Percentiles rank a stretch among this genome's conserved stretches.
Conservation (phyloP, 2,113 vertebrate genomes). For the Ahaetulla prasina region DNA sequence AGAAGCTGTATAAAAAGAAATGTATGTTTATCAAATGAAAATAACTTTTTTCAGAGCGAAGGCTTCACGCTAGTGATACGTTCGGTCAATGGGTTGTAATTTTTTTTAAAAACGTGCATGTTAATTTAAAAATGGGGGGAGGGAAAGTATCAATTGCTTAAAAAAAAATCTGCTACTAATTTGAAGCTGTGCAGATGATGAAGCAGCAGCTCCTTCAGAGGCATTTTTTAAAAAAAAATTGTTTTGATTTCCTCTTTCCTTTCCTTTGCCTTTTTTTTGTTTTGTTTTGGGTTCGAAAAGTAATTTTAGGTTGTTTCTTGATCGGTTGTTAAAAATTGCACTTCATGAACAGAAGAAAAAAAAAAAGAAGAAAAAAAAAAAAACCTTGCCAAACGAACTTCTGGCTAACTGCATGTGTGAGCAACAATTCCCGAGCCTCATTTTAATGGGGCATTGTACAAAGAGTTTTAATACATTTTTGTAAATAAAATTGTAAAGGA, state of each 20-base stretch:
- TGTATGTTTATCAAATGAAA: conserved; percentile 84
- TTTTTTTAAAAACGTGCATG: conserved; percentile 86
- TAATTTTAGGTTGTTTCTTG: conserved; percentile 57
- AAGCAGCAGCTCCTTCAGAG: conserved; percentile 73
- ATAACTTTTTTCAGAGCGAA: conserved; percentile 82
- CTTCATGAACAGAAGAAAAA: conserved; percentile 76
- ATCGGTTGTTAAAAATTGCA: conserved; percentile 76
- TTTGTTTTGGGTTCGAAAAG: conserved; percentile 36
- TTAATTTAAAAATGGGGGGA: conserved; percentile 51
- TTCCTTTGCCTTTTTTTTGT: conserved; percentile 53
- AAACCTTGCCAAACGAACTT: no score
- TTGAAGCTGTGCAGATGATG: conserved; percentile 79
- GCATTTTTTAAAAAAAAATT: conserved; percentile 36
- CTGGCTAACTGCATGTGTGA: no score
- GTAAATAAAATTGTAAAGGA: no score
- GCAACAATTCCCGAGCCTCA: no score
- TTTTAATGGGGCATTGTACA: no score
- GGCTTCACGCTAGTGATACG: conserved; percentile 74
- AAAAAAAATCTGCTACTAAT: conserved; percentile 79
- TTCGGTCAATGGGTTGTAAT: conserved; percentile 70
- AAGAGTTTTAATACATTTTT: no score
- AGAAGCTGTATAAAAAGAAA: conserved; percentile 74
- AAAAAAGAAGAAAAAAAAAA: not conserved
- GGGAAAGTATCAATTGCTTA: conserved; percentile 80
- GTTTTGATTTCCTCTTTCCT: conserved; percentile 21